phyloP scores from a whole-genome alignment of 2,797 vertebrate genomes.

The Labroides dimidiatus region DNA sequence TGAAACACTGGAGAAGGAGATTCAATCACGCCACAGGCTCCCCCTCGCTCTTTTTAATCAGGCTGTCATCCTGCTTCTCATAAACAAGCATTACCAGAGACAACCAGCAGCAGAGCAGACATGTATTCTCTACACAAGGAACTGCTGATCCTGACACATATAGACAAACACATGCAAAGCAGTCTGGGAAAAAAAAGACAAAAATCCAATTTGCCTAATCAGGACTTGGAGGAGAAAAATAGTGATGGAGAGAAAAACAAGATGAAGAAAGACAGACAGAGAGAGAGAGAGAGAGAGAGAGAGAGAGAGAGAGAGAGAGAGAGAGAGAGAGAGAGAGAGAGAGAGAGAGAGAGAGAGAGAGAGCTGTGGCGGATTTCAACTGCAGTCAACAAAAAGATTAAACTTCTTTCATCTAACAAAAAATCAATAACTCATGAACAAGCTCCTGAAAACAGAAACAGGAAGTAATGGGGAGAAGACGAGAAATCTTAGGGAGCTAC shows the following conservation, averaged over 20 bases:
- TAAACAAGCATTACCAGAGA: not conserved
- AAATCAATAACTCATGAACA: constrained; percentile 32
- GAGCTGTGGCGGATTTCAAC: constrained; percentile 22
- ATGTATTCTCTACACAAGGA: not conserved
- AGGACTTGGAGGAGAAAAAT: constrained; percentile 27
- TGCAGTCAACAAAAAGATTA: constrained; percentile 38
- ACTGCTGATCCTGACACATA: not conserved
- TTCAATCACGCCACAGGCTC: not conserved
- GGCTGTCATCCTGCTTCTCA: not conserved
- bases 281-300: too few species aligned
- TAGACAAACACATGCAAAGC: not conserved
- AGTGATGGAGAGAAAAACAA: constrained; percentile 2
- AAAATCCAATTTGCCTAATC: constrained; percentile 36
- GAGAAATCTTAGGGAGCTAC: not conserved
- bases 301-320: too few species aligned
- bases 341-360: too few species aligned
- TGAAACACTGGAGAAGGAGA: constrained; percentile 34
- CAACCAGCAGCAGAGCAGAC: not conserved
- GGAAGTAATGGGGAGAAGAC: not conserved
- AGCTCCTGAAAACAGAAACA: constrained; percentile 1
- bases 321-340: too few species aligned
- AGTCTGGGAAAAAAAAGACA: not conserved
- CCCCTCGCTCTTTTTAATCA: not conserved
- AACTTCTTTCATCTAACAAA: constrained; percentile 25
- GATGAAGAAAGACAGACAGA: too few species aligned